Evolutionary conservation across 2,113 vertebrate species (phyloP).

Genomic region (Lathamus discolor): DNA sequence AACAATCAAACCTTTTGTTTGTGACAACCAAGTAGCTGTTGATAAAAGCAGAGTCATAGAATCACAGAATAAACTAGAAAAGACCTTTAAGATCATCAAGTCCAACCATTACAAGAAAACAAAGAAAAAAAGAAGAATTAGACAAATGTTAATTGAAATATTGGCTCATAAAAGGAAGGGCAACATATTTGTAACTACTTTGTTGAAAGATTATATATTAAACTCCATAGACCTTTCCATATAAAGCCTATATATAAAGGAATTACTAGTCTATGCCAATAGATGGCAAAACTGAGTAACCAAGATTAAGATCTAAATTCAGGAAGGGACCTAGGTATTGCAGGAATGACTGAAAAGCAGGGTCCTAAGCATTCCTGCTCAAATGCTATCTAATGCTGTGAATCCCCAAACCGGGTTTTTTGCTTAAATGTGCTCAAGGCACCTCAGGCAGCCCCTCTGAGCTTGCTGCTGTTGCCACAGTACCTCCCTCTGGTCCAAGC

Average conservation of each 20-base stretch:
- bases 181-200: not conserved
- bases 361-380: not conserved
- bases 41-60: not conserved
- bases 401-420: not conserved
- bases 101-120: not conserved
- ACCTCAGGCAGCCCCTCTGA: not conserved
- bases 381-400: not conserved
- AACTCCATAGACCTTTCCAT: not conserved
- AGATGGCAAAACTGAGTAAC: slow-evolving; percentile 25
- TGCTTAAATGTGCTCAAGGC: not conserved
- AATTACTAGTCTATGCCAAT: not conserved
- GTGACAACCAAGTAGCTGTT: not conserved
- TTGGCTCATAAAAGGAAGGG: not conserved
- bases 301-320: not conserved
- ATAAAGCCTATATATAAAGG: not conserved
- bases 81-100: not conserved
- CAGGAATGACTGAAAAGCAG: not conserved
- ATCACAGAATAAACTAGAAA: not conserved
- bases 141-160: not conserved
- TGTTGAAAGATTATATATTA: not conserved
- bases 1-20: not conserved
- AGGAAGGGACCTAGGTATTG: not conserved
- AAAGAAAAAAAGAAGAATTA: not conserved
- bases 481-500: not conserved
- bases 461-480: not conserved